Evolutionary conservation across 2,888 invertebrate genomes (phyloP).

Genomic region (Leistus spinibarbis): DNA sequence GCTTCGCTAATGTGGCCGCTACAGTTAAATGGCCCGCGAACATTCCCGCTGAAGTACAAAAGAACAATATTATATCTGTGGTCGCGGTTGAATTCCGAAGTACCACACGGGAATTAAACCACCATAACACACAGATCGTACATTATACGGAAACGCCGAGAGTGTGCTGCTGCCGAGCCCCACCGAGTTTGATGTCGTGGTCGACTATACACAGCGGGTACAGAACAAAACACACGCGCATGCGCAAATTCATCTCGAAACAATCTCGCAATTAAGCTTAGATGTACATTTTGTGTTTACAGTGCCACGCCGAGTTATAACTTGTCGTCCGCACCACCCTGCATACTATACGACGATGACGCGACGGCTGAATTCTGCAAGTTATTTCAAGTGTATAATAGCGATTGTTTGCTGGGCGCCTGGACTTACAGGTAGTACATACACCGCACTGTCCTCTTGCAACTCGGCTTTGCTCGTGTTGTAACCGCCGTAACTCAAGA

Average conservation of each 20-base stretch:
- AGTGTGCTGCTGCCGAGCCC: neutral
- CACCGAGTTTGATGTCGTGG: neutral
- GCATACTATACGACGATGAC: neutral
- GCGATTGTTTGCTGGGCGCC: constrained; percentile 26
- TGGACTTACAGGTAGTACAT: constrained; percentile 10
- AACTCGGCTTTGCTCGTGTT: constrained; percentile 2
- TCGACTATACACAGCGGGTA: neutral
- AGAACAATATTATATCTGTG: constrained; percentile 41
- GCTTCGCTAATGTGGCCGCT: constrained; percentile 9
- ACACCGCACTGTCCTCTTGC: neutral
- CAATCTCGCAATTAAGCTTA: constrained; percentile 45
- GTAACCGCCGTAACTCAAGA: constrained; percentile 1
- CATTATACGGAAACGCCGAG: constrained; percentile 41
- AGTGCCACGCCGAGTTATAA: constrained; percentile 7
- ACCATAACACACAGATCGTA: constrained; percentile 40
- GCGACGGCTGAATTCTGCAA: constrained; percentile 14
- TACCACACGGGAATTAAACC: constrained; percentile 40
- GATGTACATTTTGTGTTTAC: constrained; percentile 42
- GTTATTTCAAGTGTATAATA: constrained; percentile 36
- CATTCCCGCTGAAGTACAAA: constrained; percentile 38
- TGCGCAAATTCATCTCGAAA: constrained; percentile 32
- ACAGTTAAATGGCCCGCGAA: constrained; percentile 38
- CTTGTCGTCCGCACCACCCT: neutral
- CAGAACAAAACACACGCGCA: neutral
- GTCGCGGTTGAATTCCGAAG: constrained; percentile 39